Percentiles rank a stretch among this genome's conserved stretches.
These are phyloP conservation scores for Motacilla alba DNA, from an alignment of 2,113 vertebrate genomes.

Conservation along the genomic window DNA sequence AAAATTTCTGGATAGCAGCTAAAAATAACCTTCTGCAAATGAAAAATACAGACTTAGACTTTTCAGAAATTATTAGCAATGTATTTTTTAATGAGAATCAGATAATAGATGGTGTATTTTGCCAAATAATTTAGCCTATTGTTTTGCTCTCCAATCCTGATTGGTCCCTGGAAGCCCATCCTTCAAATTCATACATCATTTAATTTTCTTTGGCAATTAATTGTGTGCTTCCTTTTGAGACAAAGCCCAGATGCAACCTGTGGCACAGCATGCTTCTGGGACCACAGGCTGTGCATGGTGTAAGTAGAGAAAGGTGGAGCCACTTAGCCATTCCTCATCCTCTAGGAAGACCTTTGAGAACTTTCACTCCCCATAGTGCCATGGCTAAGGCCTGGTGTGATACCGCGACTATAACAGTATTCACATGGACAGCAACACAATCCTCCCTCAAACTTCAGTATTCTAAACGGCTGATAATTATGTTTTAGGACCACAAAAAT, in stretches of 20 bases:
- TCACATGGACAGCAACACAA: neutral
- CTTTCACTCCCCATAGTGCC: neutral
- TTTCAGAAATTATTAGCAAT: neutral
- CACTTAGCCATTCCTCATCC: rapidly evolving
- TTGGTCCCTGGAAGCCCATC: neutral
- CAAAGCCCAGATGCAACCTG: neutral
- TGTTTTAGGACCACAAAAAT: neutral
- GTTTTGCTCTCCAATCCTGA: neutral
- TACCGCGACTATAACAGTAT: rapidly evolving
- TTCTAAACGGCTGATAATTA: neutral
- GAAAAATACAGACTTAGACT: neutral
- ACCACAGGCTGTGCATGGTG: rapidly evolving
- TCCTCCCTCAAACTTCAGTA: neutral
- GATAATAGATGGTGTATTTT: neutral
- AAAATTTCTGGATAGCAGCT: neutral
- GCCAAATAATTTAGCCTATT: neutral
- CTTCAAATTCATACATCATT: neutral
- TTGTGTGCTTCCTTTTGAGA: neutral
- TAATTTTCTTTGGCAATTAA: neutral
- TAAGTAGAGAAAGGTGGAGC: neutral
- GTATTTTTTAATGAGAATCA: neutral
- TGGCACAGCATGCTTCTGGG: neutral
- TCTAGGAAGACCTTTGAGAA: neutral
- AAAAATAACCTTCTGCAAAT: neutral
- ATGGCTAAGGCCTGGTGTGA: neutral